Evolutionary conservation across 1,140 invertebrate species (phyloP).

Genomic region (Drosophila bipectinata): DNA sequence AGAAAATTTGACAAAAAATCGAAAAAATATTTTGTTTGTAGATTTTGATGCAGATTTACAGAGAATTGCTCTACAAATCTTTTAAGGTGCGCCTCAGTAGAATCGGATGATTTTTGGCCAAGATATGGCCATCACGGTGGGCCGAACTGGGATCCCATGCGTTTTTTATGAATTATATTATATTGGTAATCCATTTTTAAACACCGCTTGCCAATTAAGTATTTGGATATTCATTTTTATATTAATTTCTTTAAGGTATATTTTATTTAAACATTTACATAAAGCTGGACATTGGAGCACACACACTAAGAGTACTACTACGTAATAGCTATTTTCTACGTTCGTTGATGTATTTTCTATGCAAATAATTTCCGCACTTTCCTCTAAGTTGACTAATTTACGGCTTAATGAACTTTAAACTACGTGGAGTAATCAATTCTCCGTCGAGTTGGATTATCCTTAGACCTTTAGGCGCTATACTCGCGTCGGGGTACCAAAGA

Average conservation of each 20-base stretch:
- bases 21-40: no score
- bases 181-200: no score
- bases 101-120: no score
- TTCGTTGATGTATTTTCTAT: constrained; percentile 61
- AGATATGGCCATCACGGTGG: no score
- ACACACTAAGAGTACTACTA: constrained; percentile 70
- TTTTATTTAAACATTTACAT: constrained; percentile 75
- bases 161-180: no score
- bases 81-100: no score
- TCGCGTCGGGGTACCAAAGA: constrained; percentile 75
- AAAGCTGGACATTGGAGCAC: constrained; percentile 76
- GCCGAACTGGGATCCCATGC: no score
- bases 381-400: constrained; percentile 51
- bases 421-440: constrained; percentile 60
- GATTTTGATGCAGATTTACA: no score
- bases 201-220: no score
- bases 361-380: constrained; percentile 48
- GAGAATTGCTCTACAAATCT: no score
- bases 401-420: constrained; percentile 35
- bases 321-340: constrained; percentile 43
- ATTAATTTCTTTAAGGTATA: constrained; percentile 34
- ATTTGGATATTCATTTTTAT: background rate
- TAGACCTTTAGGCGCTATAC: constrained; percentile 81
- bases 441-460: constrained; percentile 39
- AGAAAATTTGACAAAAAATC: no score